Base-by-base conservation (phyloP, 1,140 invertebrate species). In the Zophobas morio region DNA sequence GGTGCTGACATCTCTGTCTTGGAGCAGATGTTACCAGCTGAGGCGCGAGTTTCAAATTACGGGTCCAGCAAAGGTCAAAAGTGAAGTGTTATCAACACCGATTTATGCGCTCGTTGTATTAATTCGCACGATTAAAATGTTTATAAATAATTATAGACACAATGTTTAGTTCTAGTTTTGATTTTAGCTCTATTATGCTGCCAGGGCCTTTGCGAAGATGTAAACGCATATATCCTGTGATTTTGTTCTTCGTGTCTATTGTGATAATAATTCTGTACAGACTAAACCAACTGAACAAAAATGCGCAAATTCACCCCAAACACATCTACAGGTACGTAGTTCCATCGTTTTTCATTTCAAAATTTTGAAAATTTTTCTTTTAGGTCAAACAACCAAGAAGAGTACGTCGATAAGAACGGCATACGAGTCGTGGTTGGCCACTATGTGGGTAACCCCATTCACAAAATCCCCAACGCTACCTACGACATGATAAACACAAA, bases 401-500 rank as follows among this genome's bases (percentile, higher is more conserved):
- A 93, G 82, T 94, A 94, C 84, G 88, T 94, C 37, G 93, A 95
- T 87, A 89, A 89, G 60, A 89, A 88, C 83, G 94, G 94, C 39
- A 90, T 94, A 84, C 90, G 91, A 81, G 94, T 96, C 2, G 91
- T 96, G 35, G 93, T 96, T 34, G 95, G 94, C 1, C 94, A 95
- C 87, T 96, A 96, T 86, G 90, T 95, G 80, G 94, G 94, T 33
- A 83, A 84, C 46, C 72, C 82, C 0, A 71, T 80, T 4, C 74
- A 81, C 6, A 80, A 83, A 51, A 76, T 85, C 40, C 84, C 84
- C 0, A 85, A 85, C 73, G 84, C 83, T 5, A 83, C 81, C 35
- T 78, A 84, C 95, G 96, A 96, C 82, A 87, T 95, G 77, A 89
- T 97, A 79, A 95, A 97, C 84, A 88, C 89, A 75, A 97, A 97